phyloP scores from a whole-genome alignment of 2,888 invertebrate species.

The Luffia ferchaultella region DNA sequence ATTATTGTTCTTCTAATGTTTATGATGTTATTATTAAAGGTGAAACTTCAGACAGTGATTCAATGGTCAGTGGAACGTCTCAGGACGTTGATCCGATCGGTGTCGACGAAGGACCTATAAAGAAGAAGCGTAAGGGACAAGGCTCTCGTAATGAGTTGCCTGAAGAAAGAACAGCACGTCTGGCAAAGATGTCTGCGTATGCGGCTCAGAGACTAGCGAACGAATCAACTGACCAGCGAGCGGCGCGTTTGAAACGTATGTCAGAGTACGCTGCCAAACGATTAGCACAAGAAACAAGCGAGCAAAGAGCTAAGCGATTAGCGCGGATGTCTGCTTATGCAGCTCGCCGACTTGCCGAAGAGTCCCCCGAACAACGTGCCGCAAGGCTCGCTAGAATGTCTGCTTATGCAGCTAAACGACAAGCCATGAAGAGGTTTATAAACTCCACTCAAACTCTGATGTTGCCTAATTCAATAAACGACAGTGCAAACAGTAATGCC shows the following conservation, averaged over 20 bases:
- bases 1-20: not conserved
- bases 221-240: constrained; percentile 46
- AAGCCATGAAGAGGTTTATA: constrained; percentile 33
- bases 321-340: constrained; percentile 56
- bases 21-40: not conserved
- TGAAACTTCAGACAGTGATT: not conserved
- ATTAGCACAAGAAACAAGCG: constrained; percentile 39
- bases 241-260: constrained; percentile 44
- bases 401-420: constrained; percentile 47
- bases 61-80: not conserved
- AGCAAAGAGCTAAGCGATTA: constrained; percentile 43
- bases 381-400: constrained; percentile 46
- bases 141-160: constrained; percentile 28
- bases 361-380: constrained; percentile 44
- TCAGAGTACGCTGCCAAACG: constrained; percentile 52
- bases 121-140: not conserved
- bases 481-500: not conserved
- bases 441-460: constrained; percentile 4
- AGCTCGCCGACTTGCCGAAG: constrained; percentile 45
- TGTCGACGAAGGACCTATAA: constrained; percentile 1
- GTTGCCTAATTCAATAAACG: not conserved
- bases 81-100: constrained; percentile 11
- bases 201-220: constrained; percentile 50
- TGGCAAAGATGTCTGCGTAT: constrained; percentile 54
- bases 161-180: constrained; percentile 36